Percentiles rank a stretch among this genome's conserved stretches.
These are phyloP conservation scores for Halictus quadricinctus DNA, from an alignment of 2,888 invertebrate species.

Conservation along the genomic window DNA sequence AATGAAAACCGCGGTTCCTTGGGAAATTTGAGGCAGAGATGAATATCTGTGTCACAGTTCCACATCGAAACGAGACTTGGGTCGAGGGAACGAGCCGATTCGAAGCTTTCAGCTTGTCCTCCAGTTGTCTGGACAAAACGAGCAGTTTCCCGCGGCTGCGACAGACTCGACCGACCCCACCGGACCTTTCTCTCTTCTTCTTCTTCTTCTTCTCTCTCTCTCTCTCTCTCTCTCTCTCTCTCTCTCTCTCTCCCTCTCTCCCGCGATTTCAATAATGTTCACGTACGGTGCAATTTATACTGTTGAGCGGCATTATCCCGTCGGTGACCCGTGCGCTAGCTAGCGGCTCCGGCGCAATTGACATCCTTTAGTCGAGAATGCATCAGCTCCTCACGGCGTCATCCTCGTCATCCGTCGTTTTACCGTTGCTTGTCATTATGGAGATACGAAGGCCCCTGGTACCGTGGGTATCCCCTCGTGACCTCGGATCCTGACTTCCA, in stretches of 20 bases:
- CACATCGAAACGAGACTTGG: background rate
- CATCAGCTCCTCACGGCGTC: conserved; percentile 63
- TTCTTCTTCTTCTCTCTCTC: background rate
- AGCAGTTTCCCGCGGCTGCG: conserved; percentile 9
- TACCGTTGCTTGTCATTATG: conserved; percentile 71
- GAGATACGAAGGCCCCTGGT: conserved; percentile 41
- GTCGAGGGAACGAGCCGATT: background rate
- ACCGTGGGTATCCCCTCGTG: conserved; percentile 45
- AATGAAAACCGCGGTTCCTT: background rate
- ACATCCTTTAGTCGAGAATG: conserved; percentile 75
- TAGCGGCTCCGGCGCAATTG: conserved; percentile 68
- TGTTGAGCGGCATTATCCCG: conserved; percentile 52
- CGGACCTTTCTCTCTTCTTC: conserved; percentile 4
- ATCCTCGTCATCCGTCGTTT: conserved; percentile 63
- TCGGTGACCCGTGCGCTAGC: conserved; percentile 28
- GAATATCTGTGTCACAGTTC: conserved; percentile 1
- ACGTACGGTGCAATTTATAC: conserved; percentile 57
- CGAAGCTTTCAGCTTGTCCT: background rate
- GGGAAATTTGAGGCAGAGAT: background rate
- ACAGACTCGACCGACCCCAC: background rate
- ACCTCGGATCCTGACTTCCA: conserved; percentile 44
- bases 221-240: background rate
- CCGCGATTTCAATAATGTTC: conserved; percentile 57
- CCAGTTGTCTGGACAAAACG: conserved; percentile 2
- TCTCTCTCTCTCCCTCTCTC: background rate